Percentiles rank a stretch among this genome's conserved stretches.
These are phyloP conservation scores for Aphis gossypii DNA, from an alignment of 1,140 invertebrate genomes.

Conservation along the genomic window DNA sequence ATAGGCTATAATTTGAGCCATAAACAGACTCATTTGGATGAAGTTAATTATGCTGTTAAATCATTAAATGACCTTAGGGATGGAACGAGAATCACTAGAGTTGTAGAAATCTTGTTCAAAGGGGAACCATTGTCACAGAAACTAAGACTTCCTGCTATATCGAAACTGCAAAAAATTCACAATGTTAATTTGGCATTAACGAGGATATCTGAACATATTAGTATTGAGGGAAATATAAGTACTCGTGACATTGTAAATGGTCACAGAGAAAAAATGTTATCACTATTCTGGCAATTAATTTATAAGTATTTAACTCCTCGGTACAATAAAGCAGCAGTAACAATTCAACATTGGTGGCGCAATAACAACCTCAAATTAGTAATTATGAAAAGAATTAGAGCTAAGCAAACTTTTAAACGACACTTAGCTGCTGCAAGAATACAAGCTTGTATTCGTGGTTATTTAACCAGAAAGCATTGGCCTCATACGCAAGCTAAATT, in stretches of 20 bases:
- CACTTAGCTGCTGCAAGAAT: slow-evolving; percentile 59
- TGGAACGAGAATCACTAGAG: slow-evolving; percentile 77
- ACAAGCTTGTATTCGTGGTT: slow-evolving; percentile 58
- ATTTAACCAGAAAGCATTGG: slow-evolving; percentile 38
- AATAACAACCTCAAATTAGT: slow-evolving; percentile 57
- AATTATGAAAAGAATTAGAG: slow-evolving; percentile 57
- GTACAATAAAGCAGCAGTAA: slow-evolving; percentile 71
- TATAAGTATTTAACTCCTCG: slow-evolving; percentile 81
- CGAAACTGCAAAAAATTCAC: slow-evolving; percentile 84
- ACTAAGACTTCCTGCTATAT: slow-evolving; percentile 84
- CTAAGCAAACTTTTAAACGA: slow-evolving; percentile 48
- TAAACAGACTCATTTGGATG: slow-evolving; percentile 82
- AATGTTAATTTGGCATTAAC: slow-evolving; percentile 80
- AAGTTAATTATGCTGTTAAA: slow-evolving; percentile 86
- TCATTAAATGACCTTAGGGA: slow-evolving; percentile 79
- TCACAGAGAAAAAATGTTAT: slow-evolving; percentile 86
- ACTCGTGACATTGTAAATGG: slow-evolving; percentile 84
- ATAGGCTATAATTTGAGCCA: slow-evolving; percentile 79
- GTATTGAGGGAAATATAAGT: slow-evolving; percentile 72
- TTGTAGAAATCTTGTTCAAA: slow-evolving; percentile 83
- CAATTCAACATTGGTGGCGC: slow-evolving; percentile 75
- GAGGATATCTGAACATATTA: slow-evolving; percentile 64
- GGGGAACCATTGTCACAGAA: slow-evolving; percentile 71
- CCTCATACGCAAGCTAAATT: slow-evolving; percentile 53
- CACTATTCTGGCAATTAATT: slow-evolving; percentile 87